phyloP scores from a whole-genome alignment of 2,113 vertebrate species.

The Clarias magur region DNA sequence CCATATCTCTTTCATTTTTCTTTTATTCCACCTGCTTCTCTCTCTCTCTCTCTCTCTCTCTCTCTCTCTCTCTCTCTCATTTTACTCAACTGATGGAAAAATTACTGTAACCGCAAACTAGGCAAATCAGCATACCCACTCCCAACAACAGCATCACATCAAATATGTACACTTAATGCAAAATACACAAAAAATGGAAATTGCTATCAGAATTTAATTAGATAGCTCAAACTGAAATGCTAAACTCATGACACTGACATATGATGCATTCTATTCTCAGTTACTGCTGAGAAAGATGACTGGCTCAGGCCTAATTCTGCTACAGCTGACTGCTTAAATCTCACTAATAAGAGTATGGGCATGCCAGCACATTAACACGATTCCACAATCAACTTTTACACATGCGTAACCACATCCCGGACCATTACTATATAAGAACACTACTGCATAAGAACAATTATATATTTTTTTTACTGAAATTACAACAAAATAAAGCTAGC shows the following conservation, averaged over 20 bases:
- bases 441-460: background rate
- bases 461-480: background rate
- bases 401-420: background rate
- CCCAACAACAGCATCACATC: background rate
- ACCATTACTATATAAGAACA: background rate
- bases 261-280: constrained; percentile 14
- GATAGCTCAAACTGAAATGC: background rate
- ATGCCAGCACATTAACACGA: background rate
- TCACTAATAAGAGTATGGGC: background rate
- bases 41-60: constrained; percentile 1
- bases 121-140: background rate
- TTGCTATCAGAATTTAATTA: background rate
- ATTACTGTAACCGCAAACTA: background rate
- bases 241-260: background rate
- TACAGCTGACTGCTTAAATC: background rate
- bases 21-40: background rate
- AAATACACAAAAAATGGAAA: background rate
- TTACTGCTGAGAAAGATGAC: background rate
- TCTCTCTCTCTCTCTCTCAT: background rate
- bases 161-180: background rate
- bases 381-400: background rate
- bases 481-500: background rate
- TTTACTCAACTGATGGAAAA: background rate
- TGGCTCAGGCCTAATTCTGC: background rate
- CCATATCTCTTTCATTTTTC: background rate